Evolutionary conservation across 2,797 vertebrate species (phyloP).

Genomic region (Pygocentrus nattereri): DNA sequence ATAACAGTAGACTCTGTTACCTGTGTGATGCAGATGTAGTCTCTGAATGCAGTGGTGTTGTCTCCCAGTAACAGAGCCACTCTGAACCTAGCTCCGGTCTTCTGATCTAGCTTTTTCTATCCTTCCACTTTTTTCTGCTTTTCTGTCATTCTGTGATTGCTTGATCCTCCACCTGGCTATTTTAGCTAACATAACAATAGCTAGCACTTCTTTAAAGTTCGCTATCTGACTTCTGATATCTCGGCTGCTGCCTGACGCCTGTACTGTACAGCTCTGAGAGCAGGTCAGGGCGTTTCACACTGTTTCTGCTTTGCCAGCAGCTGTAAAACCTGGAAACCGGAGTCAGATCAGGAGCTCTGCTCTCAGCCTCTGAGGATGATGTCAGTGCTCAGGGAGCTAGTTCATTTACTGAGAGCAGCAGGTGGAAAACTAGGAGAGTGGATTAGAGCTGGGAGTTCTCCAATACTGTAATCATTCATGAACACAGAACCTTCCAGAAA

Average conservation of each 20-base stretch:
- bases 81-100: neutral
- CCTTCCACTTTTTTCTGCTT: neutral
- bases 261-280: slow-evolving; percentile 5
- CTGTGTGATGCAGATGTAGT: neutral
- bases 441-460: neutral
- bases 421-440: neutral
- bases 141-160: neutral
- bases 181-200: neutral
- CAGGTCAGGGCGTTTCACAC: slow-evolving; percentile 19
- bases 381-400: slow-evolving; percentile 27
- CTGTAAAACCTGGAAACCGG: slow-evolving; percentile 45
- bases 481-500: neutral
- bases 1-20: neutral
- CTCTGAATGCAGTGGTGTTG: neutral
- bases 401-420: slow-evolving; percentile 16
- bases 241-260: neutral
- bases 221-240: neutral
- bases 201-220: neutral
- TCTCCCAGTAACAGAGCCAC: slow-evolving; percentile 7
- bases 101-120: neutral
- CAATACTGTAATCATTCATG: neutral
- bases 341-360: slow-evolving; percentile 9
- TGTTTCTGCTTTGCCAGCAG: neutral
- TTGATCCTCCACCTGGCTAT: neutral
- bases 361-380: slow-evolving; percentile 18